phyloP scores from a whole-genome alignment of 2,797 vertebrate species.

The Anabas testudineus region DNA sequence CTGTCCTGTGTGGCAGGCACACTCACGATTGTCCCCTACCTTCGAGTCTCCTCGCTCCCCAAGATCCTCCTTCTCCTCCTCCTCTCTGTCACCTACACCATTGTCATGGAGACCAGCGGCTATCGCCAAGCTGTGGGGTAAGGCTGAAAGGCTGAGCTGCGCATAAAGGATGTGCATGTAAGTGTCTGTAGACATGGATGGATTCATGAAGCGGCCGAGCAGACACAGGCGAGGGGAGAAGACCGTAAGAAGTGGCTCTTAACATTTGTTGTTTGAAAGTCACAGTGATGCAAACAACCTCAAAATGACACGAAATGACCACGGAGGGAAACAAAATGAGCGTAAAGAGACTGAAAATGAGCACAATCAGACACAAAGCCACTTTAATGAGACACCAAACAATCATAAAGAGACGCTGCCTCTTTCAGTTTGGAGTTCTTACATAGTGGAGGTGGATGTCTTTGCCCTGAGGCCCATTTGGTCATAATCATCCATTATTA shows the following conservation, averaged over 20 bases:
- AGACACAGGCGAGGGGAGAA: neutral
- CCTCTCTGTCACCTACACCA: constrained; percentile 92
- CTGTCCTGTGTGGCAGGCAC: constrained; percentile 94
- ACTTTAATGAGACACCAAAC: too few relatives aligned
- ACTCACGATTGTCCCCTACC: constrained; percentile 92
- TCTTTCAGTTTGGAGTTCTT: too few relatives aligned
- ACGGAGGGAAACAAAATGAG: neutral
- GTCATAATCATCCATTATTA: too few relatives aligned
- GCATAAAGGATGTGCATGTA: too few relatives aligned
- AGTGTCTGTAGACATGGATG: neutral
- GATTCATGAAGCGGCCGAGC: neutral
- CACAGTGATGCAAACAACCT: neutral
- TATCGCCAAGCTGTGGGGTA: constrained; percentile 92
- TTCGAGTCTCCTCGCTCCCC: constrained; percentile 94
- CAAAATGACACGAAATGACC: neutral
- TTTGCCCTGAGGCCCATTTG: too few relatives aligned
- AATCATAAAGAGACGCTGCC: too few relatives aligned
- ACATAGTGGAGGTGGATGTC: too few relatives aligned
- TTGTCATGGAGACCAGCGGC: constrained; percentile 94
- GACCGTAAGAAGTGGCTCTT: too few relatives aligned
- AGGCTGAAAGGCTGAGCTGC: constrained; percentile 71
- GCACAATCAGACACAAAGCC: too few relatives aligned
- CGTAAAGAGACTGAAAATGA: too few relatives aligned
- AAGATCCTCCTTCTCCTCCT: constrained; percentile 93
- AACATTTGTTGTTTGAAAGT: neutral